phyloP scores from a whole-genome alignment of 92 coral and sea anemone genomes.

The Palythoa grandis region DNA sequence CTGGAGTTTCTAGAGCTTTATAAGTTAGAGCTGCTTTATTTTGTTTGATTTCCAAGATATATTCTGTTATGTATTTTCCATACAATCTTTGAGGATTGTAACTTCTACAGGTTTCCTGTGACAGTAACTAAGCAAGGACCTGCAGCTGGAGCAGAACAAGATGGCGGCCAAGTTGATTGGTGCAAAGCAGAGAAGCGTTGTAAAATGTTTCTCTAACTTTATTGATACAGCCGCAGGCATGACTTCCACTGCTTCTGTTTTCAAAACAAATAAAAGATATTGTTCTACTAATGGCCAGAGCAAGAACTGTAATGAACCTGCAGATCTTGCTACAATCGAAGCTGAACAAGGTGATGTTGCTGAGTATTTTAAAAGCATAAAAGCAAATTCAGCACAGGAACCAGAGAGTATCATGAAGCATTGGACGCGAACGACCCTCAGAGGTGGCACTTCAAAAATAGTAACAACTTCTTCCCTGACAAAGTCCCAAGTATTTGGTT shows the following conservation, averaged over 20 bases:
- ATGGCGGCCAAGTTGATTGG: conserved; percentile 45
- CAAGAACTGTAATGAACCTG: neutral
- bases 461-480: conserved; percentile 50
- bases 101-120: neutral
- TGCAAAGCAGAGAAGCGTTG: neutral
- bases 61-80: too few relatives aligned
- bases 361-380: conserved; percentile 5
- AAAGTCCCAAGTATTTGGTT: conserved; percentile 76
- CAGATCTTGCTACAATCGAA: neutral
- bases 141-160: neutral
- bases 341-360: conserved; percentile 18
- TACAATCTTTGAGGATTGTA: too few relatives aligned
- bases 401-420: conserved; percentile 45
- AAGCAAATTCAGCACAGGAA: conserved; percentile 5
- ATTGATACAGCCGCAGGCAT: neutral
- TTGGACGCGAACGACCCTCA: conserved; percentile 46
- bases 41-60: too few relatives aligned
- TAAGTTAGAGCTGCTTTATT: too few relatives aligned
- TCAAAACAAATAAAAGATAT: conserved; percentile 2
- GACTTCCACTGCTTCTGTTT: neutral
- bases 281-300: conserved; percentile 4
- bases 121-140: neutral
- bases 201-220: conserved; percentile 4
- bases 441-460: conserved; percentile 58
- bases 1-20: too few relatives aligned